Percentiles rank a stretch among this genome's conserved stretches.
Conservation (phyloP, 1,140 invertebrate species). For the Macrobrachium rosenbergii region DNA sequence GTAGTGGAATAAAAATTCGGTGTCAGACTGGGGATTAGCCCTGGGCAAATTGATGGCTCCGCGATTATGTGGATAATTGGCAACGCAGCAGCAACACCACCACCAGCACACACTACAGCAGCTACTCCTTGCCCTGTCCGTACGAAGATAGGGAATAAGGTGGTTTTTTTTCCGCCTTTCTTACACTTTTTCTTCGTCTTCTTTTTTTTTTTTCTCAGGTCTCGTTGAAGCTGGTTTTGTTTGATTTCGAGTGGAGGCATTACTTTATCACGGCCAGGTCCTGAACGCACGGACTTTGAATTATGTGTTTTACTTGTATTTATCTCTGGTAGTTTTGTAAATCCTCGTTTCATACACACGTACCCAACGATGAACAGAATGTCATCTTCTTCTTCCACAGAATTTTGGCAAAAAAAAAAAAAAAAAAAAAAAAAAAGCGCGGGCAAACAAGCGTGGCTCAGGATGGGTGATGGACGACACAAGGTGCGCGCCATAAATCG, state of each 20-base stretch:
- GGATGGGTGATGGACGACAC: slow-evolving; percentile 38
- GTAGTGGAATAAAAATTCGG: slow-evolving; percentile 34
- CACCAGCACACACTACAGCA: too few relatives aligned
- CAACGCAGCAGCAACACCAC: background rate
- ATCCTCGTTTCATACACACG: slow-evolving; percentile 1
- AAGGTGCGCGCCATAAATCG: slow-evolving; percentile 35
- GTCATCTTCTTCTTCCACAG: background rate
- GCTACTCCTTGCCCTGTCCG: background rate
- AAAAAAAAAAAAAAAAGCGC: background rate
- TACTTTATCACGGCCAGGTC: too few relatives aligned
- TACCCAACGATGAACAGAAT: slow-evolving; percentile 3
- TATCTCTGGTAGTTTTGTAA: background rate
- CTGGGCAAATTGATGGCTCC: slow-evolving; percentile 33
- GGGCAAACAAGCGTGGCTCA: slow-evolving; percentile 21
- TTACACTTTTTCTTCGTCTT: background rate
- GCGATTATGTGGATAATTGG: slow-evolving; percentile 43
- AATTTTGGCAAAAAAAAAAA: background rate
- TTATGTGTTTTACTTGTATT: slow-evolving; percentile 9
- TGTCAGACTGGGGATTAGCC: slow-evolving; percentile 35
- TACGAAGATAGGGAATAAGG: background rate
- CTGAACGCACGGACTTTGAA: background rate
- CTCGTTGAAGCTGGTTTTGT: background rate
- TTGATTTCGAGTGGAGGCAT: too few relatives aligned
- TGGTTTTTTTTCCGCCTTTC: background rate
- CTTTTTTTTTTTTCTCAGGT: background rate